Base-by-base conservation (phyloP, 2,888 invertebrate species). In the Volucella zonaria region DNA sequence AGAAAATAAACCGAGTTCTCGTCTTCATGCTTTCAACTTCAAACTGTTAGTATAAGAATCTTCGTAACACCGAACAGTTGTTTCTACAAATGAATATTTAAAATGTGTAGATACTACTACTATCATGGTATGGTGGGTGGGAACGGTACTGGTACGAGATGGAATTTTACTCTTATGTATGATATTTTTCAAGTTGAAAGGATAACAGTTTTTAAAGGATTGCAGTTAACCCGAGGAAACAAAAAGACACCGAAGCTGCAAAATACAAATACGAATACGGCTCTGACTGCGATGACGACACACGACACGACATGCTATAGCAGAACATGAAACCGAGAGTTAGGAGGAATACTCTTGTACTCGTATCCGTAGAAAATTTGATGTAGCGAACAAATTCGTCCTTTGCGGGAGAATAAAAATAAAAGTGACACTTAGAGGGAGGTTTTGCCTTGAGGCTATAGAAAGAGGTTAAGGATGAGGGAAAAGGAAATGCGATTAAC, bases 181-280 rank as follows among this genome's bases (percentile, higher is more conserved):
- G 2, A 23, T 23, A 23, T 70, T 76, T 76, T 80, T 70, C 61
- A 70, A 83, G 83, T 83, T 80, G 79, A 83, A 76, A 80, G 64
- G 67, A 85, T 80, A 80, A 80, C 75, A 68, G 52, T 68, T 76
- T 49, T 85, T 81, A 76, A 81, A 85, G 80, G 67, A 85, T 85
- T 85, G 85, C 85, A 85, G 85, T 81, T 73, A 81, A 81, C 85
- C 85, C 76, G 77, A 73, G 73, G 81, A 70, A 15, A 79, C 18
- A 47, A 11, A 45, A 54, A 56, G 52, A 56, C 9, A 66, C 42
- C 38, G 18, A 31, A 31, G 31, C 31, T 31, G 31, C 31, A 31
- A 31, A 23, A 31, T 31, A 31, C 31, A 31, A 31, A 31, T 31
- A 31, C 31, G 31, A 31, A 4, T 31, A 31, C 31, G 31, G 1